Conservation (phyloP, 2,888 invertebrate genomes). For the Calliopum simillimum region DNA sequence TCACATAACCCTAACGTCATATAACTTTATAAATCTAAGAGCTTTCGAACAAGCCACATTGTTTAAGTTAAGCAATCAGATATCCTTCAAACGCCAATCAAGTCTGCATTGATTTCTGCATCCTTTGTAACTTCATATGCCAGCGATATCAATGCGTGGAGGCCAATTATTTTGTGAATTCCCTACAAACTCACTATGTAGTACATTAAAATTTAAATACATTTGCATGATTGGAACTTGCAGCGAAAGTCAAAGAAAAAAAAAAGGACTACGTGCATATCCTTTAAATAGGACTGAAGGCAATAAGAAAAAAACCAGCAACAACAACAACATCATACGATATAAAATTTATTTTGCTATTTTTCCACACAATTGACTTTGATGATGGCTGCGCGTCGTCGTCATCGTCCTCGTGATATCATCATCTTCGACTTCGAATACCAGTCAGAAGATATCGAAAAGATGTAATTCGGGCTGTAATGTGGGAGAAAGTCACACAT, state of each 20-base stretch:
- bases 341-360: constrained; percentile 48
- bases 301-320: neutral
- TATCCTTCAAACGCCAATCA: no score
- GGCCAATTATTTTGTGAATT: neutral
- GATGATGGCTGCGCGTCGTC: constrained; percentile 50
- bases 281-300: neutral
- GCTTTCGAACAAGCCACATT: no score
- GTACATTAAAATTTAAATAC: constrained; percentile 26
- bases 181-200: neutral
- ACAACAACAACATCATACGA: constrained; percentile 8
- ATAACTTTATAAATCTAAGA: no score
- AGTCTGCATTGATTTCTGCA: no score
- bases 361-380: constrained; percentile 66
- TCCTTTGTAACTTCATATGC: no score
- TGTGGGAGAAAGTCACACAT: constrained; percentile 43
- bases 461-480: constrained; percentile 27
- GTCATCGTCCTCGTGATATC: constrained; percentile 25
- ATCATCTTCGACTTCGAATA: constrained; percentile 21
- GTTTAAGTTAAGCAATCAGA: no score
- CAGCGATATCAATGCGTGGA: no score
- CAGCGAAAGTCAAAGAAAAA: neutral
- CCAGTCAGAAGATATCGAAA: constrained; percentile 2
- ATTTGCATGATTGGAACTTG: constrained; percentile 38
- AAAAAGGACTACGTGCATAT: neutral
- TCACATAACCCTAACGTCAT: no score